Evolutionary conservation across 1,140 invertebrate species (phyloP), one percentile per base, ranked within the genome.

Genomic region (Sycobia sp.): DNA sequence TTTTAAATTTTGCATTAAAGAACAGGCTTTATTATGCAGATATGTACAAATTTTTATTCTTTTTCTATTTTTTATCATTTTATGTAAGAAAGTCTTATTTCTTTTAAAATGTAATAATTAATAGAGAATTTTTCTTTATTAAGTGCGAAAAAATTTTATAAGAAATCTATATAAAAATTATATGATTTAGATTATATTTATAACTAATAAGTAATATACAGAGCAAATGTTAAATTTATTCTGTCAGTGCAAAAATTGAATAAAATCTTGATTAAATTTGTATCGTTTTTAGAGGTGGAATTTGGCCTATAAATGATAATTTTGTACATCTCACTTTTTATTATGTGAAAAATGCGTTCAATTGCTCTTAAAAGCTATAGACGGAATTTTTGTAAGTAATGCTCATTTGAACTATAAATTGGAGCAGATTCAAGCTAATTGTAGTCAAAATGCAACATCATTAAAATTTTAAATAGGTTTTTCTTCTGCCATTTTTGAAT

Each of bases 101-200:
- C 29, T 59, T 29, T 55, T 18, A 55, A 54, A 60, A 38, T 54
- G 22, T 34, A 55, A 66, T 32, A 41, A 47, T 20, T 16, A 14
- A 41, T 25, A 39, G 11, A 50, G 51, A 29, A 25, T 60, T 56
- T 39, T 36, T 38, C 23, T 55, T 56, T 32, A 22, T 39, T 66
- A 65, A 65, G 32, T 65, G 39, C 47, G 20, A 3, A 3, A 14
- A 58, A 25, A 38, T 57, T 44, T 64, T 53, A 43, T 50, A 43
- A 55, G 36, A 20, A 29, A 41, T 41, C 18, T 64, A 64, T 32
- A 34, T 57, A 32, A 63, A 56, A 5, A 38, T 54, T 58, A 27
- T 38, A 27, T 23, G 13, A 62, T n/a, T n/a, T 62, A 62, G 50
- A 62, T 41, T 46, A 54, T 62, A 53, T 62, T 62, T 47, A 47